Evolutionary conservation across 2,888 invertebrate genomes (phyloP), one percentile per base, ranked within the genome.

Genomic region (Dynastes grantii): DNA sequence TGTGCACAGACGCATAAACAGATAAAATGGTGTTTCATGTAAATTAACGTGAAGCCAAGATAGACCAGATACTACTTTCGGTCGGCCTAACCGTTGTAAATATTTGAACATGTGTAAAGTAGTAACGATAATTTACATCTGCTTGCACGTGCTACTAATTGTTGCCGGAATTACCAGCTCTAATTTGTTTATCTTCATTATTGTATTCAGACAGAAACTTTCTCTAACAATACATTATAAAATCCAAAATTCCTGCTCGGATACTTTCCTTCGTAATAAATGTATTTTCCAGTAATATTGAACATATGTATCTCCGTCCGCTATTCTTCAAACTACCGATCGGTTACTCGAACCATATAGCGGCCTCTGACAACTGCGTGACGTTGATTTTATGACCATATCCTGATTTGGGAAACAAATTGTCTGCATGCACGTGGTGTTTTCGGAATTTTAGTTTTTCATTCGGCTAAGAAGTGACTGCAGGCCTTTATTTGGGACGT

Each of bases 71-170:
- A 76, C 40, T 58, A 55, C 11, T 73, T 61, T 73, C 58, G 58
- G 73, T 73, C 40, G 73, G 73, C 61, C 73, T 73, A 73, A 76
- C 64, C 32, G 76, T 64, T 76, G 67, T 76, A 76, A 76, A 76
- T 76, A 55, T 76, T 65, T 67, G 76, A 76, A 76, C 64, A 67
- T 65, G 65, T 76, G 58, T 65, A 73, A 61, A 73, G 73, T 64
- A 65, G 65, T 40, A 40, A 55, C 37, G 51, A 76, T 65, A 64
- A 76, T 76, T 76, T 76, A 67, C 76, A 64, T 49, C 65, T 58
- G 67, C 65, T 67, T 65, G 65, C 76, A 76, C 76, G 76, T 76
- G 76, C 65, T 40, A 37, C 76, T 64, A 64, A 76, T 76, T 76
- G 76, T 55, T 64, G 76, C 76, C 76, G 76, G 64, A 65, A 76